Evolutionary conservation across 2,113 vertebrate genomes (phyloP).

Genomic region (Penelope pileata): DNA sequence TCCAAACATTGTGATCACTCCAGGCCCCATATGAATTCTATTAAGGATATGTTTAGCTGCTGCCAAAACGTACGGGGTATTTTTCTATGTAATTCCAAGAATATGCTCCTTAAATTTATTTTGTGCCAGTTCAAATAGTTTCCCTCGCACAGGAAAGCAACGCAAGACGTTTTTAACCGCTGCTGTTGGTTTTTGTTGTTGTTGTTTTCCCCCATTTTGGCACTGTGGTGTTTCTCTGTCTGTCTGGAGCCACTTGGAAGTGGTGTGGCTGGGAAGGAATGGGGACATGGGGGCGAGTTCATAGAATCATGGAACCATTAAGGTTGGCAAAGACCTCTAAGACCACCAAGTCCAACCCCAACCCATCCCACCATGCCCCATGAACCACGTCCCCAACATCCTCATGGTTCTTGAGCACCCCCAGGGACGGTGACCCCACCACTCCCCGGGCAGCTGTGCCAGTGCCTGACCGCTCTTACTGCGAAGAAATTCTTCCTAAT

Average conservation of each 20-base stretch:
- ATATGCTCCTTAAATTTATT: constrained; percentile 81
- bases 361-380: background rate
- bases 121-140: constrained; percentile 78
- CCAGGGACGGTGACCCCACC: background rate
- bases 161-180: constrained; percentile 48
- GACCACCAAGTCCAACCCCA: background rate
- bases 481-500: too few species aligned
- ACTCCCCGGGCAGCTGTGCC: background rate
- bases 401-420: background rate
- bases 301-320: background rate
- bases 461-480: too few species aligned
- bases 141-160: constrained; percentile 67
- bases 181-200: background rate
- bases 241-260: background rate
- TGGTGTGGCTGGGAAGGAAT: background rate
- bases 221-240: background rate
- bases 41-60: constrained; percentile 88
- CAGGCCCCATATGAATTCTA: constrained; percentile 92
- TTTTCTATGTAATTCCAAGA: constrained; percentile 82
- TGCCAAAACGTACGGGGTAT: constrained; percentile 82
- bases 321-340: background rate
- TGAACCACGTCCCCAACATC: background rate
- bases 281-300: background rate
- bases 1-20: constrained; percentile 89
- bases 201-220: background rate